Evolutionary conservation across 2,888 invertebrate genomes (phyloP).

Genomic region (Eubasilissa splendida): DNA sequence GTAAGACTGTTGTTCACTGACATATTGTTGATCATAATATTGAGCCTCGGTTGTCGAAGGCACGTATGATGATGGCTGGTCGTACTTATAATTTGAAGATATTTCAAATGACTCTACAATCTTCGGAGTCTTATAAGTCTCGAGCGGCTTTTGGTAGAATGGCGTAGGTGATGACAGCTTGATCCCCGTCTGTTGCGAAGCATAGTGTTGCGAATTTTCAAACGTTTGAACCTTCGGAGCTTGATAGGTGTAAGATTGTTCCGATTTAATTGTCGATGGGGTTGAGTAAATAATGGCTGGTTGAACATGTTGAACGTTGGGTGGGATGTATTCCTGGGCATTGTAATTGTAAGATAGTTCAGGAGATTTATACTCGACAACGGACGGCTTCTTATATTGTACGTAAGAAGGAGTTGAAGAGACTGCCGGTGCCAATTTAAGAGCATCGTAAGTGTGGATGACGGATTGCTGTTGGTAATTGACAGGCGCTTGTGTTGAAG

Average conservation of each 20-base stretch:
- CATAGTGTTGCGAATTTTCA: slow-evolving; percentile 64
- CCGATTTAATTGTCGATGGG: slow-evolving; percentile 63
- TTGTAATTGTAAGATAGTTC: slow-evolving; percentile 39
- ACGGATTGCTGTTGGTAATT: slow-evolving; percentile 55
- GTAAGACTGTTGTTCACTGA: slow-evolving; percentile 29
- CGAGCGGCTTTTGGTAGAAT: slow-evolving; percentile 48
- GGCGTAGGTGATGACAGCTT: slow-evolving; percentile 50
- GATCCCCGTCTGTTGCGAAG: slow-evolving; percentile 59
- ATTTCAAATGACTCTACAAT: slow-evolving; percentile 50
- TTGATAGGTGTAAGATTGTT: slow-evolving; percentile 66
- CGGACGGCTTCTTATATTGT: slow-evolving; percentile 51
- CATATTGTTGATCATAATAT: slow-evolving; percentile 33
- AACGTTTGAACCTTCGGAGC: slow-evolving; percentile 65
- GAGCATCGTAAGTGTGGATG: slow-evolving; percentile 55
- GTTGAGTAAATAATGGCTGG: slow-evolving; percentile 61
- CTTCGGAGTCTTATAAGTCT: slow-evolving; percentile 34
- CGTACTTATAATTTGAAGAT: slow-evolving; percentile 48
- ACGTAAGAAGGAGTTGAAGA: slow-evolving; percentile 43
- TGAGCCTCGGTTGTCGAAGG: slow-evolving; percentile 45
- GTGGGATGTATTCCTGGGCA: slow-evolving; percentile 15
- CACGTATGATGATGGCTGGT: slow-evolving; percentile 46
- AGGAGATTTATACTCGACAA: slow-evolving; percentile 55
- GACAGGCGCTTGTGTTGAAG: slow-evolving; percentile 61
- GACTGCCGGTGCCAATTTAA: slow-evolving; percentile 34
- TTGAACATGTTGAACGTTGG: slow-evolving; percentile 44